These are phyloP conservation scores for Eupristina koningsbergeri DNA, from an alignment of 1,140 invertebrate genomes.

Conservation along the genomic window DNA sequence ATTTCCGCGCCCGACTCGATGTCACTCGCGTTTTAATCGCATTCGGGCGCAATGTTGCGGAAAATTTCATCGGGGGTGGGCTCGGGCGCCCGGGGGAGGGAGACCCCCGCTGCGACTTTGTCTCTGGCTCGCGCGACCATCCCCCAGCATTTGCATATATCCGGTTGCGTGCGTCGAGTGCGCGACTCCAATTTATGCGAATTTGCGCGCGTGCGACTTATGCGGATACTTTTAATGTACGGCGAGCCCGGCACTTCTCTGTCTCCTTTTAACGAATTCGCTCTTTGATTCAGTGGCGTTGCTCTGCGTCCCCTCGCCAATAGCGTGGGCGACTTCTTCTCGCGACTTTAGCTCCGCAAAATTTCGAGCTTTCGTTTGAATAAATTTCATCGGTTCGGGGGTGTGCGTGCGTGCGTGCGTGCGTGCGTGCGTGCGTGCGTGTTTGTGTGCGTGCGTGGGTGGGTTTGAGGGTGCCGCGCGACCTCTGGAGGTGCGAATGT, in stretches of 20 bases:
- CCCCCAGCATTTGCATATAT: constrained; percentile 67
- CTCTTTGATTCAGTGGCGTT: not conserved
- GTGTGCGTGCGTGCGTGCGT: not conserved
- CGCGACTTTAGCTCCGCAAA: not conserved
- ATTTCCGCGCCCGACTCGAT: constrained; percentile 57
- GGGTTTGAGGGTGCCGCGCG: no score
- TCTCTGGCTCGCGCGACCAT: constrained; percentile 58
- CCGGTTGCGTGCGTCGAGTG: constrained; percentile 55
- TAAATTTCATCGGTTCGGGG: not conserved
- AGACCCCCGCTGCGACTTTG: constrained; percentile 70
- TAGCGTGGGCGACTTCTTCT: not conserved
- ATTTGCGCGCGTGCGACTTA: not conserved
- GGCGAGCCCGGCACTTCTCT: not conserved
- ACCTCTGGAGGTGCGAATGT: not conserved
- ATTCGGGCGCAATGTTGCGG: constrained; percentile 73
- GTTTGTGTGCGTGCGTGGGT: not conserved
- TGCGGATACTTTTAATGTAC: not conserved
- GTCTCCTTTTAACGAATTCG: no score
- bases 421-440: not conserved
- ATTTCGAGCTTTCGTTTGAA: constrained; percentile 7
- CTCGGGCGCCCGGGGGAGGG: constrained; percentile 21
- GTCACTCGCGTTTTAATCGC: constrained; percentile 72
- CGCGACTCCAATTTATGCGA: not conserved
- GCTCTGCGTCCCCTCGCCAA: not conserved
- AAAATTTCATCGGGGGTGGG: constrained; percentile 72